Conservation (phyloP, 2,888 invertebrate species). For the Sialis fuliginosa region DNA sequence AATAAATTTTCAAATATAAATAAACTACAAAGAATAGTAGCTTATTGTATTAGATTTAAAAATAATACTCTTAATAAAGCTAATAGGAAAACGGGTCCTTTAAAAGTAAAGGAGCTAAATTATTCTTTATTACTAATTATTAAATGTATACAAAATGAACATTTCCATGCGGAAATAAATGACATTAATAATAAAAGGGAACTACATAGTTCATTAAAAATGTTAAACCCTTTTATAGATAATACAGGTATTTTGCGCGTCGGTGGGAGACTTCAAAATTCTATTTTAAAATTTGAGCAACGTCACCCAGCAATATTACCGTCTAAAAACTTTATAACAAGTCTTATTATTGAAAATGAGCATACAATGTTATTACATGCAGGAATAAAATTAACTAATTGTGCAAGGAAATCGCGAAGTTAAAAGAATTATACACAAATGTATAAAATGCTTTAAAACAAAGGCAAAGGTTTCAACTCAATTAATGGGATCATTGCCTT, state of each 20-base stretch:
- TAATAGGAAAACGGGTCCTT: not conserved
- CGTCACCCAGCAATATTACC: constrained; percentile 7
- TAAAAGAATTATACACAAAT: not conserved
- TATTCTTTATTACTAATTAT: not conserved
- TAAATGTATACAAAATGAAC: not conserved
- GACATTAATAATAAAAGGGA: not conserved
- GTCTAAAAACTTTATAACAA: constrained; percentile 1
- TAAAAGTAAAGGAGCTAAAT: not conserved
- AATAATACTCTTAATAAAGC: not conserved
- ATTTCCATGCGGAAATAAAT: not conserved
- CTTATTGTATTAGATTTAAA: not conserved
- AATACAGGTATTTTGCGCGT: constrained; percentile 4
- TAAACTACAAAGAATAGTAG: not conserved
- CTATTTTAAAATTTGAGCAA: constrained; percentile 3
- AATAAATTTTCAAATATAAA: not conserved
- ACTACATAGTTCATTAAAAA: not conserved
- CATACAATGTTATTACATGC: not conserved
- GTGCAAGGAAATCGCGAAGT: not conserved
- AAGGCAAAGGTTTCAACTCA: not conserved
- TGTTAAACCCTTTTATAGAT: constrained; percentile 7
- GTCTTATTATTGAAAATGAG: not conserved
- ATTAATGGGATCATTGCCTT: constrained; percentile 9
- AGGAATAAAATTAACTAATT: not conserved
- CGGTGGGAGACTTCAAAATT: constrained; percentile 5
- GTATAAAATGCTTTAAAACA: not conserved